Base-by-base conservation (phyloP, 2,113 vertebrate species). In the Paratilapia polleni region DNA sequence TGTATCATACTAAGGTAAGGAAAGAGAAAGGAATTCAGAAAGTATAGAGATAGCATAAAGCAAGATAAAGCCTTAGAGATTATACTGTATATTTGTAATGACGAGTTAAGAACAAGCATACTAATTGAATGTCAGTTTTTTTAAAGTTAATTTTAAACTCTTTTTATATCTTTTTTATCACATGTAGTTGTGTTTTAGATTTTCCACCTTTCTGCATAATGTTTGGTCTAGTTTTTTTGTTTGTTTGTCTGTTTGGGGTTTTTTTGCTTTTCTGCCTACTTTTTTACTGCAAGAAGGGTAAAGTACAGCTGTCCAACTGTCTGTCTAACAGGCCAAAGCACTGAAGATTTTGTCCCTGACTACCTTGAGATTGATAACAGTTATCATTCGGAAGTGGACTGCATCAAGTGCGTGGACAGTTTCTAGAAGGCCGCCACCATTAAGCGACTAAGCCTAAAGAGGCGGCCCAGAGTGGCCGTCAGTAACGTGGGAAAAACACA, bases 361-460 rank as follows among this genome's bases (percentile, higher is more conserved):
- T 97, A 95, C 94, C 93, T 96, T 89, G 95, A 97, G 90, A 96
- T 95, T 1, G 96, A 97, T 81, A 97, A 95, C 0, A 96, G 94
- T 78, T 97, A 96, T 93, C 96, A 97, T 43, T 85, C 96, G 81
- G 96, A 98, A 52, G 68, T 79, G 87, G 97, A 97, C 90, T 96
- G 97, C 89, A 92, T 97, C 77, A 96, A 97, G 78, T 97, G 97
- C 17, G 96, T 97, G 90, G 96, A 97, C 85, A 95, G 94, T 92
- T 97, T 97, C 88, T 96, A 97, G 79, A 96, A 97, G 88, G 91
- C 95, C 78, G 95, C 95, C 92, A 98, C 97, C 81, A 97, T 99
- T 94, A 99, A 96, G 93, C 98, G 97, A 61, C 78, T 99, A 66
- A 97, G 96, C 89, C 96, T 99, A 74, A 96, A 91, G 87, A 98